Conservation (phyloP, 2,888 invertebrate species). For the Loripinus fragilis region DNA sequence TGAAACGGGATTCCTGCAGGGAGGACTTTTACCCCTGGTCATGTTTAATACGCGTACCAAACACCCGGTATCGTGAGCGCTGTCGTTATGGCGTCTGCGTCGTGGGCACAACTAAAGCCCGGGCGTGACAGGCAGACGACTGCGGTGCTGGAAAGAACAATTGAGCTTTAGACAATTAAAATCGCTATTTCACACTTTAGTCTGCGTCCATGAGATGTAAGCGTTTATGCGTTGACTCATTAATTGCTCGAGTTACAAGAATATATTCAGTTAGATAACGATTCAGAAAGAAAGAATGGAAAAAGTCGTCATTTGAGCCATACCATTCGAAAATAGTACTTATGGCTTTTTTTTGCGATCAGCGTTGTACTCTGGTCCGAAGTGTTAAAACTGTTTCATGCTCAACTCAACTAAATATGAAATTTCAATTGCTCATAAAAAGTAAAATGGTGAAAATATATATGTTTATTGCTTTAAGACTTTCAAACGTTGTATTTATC, state of each 20-base stretch:
- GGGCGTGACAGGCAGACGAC: slow-evolving; percentile 9
- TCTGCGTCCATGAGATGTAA: neutral
- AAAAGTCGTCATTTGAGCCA: too few relatives aligned
- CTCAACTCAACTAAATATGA: too few relatives aligned
- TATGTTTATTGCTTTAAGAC: too few relatives aligned
- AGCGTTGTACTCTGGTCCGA: too few relatives aligned
- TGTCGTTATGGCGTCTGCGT: slow-evolving; percentile 5
- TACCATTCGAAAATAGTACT: too few relatives aligned
- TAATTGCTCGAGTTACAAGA: neutral
- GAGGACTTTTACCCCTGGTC: slow-evolving; percentile 13
- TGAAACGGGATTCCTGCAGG: slow-evolving; percentile 16
- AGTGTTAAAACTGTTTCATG: too few relatives aligned
- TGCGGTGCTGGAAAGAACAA: neutral
- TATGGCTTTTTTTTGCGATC: too few relatives aligned
- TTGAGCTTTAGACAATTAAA: neutral
- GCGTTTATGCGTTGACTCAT: neutral
- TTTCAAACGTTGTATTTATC: too few relatives aligned
- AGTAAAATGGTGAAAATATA: too few relatives aligned
- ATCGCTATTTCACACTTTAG: neutral
- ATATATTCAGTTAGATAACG: too few relatives aligned
- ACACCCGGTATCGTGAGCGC: slow-evolving; percentile 13
- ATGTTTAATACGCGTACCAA: slow-evolving; percentile 20
- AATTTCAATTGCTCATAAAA: too few relatives aligned
- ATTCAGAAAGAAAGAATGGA: neutral
- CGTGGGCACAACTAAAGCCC: neutral